phyloP scores from a whole-genome alignment of 1,140 invertebrate genomes.

The Ctenoplectra terminalis region DNA sequence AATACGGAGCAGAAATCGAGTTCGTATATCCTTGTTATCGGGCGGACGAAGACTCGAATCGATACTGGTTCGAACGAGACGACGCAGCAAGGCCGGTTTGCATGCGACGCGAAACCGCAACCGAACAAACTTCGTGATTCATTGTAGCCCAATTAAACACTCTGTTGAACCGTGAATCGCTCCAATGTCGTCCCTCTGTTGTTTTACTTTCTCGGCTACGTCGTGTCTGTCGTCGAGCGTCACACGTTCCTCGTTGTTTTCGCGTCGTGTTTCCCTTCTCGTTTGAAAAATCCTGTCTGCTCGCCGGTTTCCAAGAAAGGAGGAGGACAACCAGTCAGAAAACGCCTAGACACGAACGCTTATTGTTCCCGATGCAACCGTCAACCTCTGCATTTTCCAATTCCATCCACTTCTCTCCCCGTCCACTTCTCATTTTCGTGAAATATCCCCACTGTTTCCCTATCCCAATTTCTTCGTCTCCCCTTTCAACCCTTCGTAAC shows the following conservation, averaged over 20 bases:
- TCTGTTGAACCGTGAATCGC: conserved; percentile 16
- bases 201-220: background rate
- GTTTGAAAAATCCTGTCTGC: too few species aligned
- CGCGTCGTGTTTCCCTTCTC: too few species aligned
- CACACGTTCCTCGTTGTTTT: background rate
- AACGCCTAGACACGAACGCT: background rate
- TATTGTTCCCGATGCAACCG: background rate
- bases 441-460: background rate
- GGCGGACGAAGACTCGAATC: background rate
- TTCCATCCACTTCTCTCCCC: background rate
- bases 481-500: background rate
- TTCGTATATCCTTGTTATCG: conserved; percentile 36
- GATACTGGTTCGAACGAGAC: background rate
- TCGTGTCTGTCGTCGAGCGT: background rate
- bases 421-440: background rate
- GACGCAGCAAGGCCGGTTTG: background rate
- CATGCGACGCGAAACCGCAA: conserved; percentile 20
- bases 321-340: too few species aligned
- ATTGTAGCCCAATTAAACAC: conserved; percentile 24
- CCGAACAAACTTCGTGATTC: conserved; percentile 25
- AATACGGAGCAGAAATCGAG: background rate
- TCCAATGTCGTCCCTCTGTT: background rate
- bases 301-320: too few species aligned
- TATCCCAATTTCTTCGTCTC: background rate
- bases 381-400: conserved; percentile 19